phyloP scores from a whole-genome alignment of 2,888 invertebrate species.

The Nephrotoma flavescens region DNA sequence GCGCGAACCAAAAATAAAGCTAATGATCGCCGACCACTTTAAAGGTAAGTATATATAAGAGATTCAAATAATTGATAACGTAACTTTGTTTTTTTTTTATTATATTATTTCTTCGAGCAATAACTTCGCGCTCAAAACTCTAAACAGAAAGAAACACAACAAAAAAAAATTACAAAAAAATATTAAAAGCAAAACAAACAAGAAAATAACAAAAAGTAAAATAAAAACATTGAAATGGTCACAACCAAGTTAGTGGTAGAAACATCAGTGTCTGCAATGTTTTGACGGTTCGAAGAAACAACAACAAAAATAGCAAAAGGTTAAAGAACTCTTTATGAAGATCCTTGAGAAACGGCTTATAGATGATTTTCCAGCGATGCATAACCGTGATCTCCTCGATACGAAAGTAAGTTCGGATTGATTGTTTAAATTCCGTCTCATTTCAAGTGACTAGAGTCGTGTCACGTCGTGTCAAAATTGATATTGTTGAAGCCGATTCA shows the following conservation, averaged over 20 bases:
- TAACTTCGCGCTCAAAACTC: not conserved
- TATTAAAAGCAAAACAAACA: not conserved
- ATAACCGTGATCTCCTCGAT: not conserved
- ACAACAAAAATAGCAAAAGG: constrained; percentile 9
- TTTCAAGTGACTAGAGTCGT: too few species aligned
- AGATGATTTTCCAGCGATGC: not conserved
- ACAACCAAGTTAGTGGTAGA: constrained; percentile 6
- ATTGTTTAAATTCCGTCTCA: too few species aligned
- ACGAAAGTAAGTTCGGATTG: too few species aligned
- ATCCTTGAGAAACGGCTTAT: constrained; percentile 12
- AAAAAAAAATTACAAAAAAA: not conserved
- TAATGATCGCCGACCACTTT: not conserved
- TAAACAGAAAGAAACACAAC: not conserved
- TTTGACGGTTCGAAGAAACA: constrained; percentile 11
- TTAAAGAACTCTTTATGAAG: constrained; percentile 13
- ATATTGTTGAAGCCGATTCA: too few species aligned
- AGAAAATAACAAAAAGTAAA: not conserved
- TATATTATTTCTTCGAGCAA: not conserved
- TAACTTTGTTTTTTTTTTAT: not conserved
- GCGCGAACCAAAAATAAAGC: not conserved
- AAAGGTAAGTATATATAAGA: not conserved
- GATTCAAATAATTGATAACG: not conserved
- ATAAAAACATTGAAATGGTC: constrained; percentile 4
- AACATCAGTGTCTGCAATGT: constrained; percentile 10
- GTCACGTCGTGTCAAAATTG: too few species aligned